Evolutionary conservation across 1,140 invertebrate genomes (phyloP).

Genomic region (Penaeus japonicus): DNA sequence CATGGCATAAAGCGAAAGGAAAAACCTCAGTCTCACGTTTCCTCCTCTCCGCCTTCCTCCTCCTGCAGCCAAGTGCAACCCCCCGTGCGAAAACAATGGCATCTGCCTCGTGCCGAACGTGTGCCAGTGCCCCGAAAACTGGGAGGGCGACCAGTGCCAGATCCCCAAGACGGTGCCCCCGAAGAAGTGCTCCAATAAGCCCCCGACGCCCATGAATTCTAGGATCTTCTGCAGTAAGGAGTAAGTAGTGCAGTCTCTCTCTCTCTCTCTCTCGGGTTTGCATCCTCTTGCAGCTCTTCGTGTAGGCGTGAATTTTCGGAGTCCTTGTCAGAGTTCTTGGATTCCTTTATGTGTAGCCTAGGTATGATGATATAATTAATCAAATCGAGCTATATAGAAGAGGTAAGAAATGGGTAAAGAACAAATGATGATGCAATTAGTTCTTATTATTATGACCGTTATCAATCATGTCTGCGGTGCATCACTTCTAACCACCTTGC

Average conservation of each 20-base stretch:
- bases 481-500: too few relatives aligned
- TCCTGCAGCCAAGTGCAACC: conserved; percentile 74
- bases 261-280: not conserved
- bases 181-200: conserved; percentile 70
- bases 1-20: too few relatives aligned
- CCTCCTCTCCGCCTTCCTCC: not conserved
- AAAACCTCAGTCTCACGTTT: too few relatives aligned
- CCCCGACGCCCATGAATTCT: conserved; percentile 73
- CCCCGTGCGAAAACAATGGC: conserved; percentile 80
- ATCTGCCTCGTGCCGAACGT: conserved; percentile 76
- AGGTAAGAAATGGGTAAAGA: too few relatives aligned
- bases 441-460: too few relatives aligned
- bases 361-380: too few relatives aligned
- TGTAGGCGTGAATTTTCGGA: too few relatives aligned
- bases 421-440: too few relatives aligned
- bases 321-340: too few relatives aligned
- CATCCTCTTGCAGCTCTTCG: not conserved
- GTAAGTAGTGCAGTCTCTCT: conserved; percentile 67
- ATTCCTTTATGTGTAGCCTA: too few relatives aligned
- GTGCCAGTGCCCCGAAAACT: conserved; percentile 77
- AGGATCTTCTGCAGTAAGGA: conserved; percentile 71
- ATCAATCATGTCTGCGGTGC: too few relatives aligned
- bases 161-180: conserved; percentile 71
- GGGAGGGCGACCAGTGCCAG: conserved; percentile 78
- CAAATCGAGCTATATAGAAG: too few relatives aligned